These are phyloP conservation scores for Electrona antarctica DNA, from an alignment of 2,113 vertebrate species.

Conservation along the genomic window DNA sequence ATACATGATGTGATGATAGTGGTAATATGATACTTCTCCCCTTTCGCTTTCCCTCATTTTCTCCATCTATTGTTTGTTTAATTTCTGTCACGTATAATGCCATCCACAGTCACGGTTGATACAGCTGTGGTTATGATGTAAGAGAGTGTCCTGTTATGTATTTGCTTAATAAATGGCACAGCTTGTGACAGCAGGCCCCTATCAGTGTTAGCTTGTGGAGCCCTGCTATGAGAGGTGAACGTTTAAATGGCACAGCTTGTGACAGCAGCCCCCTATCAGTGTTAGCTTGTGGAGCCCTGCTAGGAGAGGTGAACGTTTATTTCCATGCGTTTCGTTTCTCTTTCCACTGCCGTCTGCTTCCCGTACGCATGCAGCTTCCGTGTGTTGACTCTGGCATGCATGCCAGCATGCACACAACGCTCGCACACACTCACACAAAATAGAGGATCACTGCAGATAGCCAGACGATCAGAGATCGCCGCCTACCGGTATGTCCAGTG, in stretches of 20 bases:
- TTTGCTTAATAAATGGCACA: slow-evolving; percentile 55
- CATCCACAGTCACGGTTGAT: slow-evolving; percentile 50
- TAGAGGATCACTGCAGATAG: too few relatives aligned
- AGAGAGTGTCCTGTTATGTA: slow-evolving; percentile 60
- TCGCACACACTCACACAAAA: slow-evolving; percentile 32
- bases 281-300: slow-evolving; percentile 58
- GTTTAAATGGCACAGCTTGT: slow-evolving; percentile 38
- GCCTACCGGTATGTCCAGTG: too few relatives aligned
- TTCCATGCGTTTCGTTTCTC: slow-evolving; percentile 61
- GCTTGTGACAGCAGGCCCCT: slow-evolving; percentile 46
- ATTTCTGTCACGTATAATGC: slow-evolving; percentile 23
- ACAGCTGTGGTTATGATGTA: slow-evolving; percentile 59
- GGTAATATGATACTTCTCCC: slow-evolving; percentile 1
- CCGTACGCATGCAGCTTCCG: slow-evolving; percentile 48
- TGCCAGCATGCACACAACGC: neutral
- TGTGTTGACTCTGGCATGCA: slow-evolving; percentile 66
- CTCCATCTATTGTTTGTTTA: neutral
- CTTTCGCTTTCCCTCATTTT: slow-evolving; percentile 16
- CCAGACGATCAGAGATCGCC: too few relatives aligned
- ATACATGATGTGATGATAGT: too few relatives aligned
- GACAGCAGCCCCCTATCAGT: slow-evolving; percentile 51
- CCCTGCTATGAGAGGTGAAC: slow-evolving; percentile 41
- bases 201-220: slow-evolving; percentile 58
- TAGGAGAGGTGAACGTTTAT: slow-evolving; percentile 30
- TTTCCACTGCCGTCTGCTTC: slow-evolving; percentile 71